These are phyloP conservation scores for Cebus imitator DNA, from an alignment of 2,113 vertebrate genomes.

Conservation along the genomic window DNA sequence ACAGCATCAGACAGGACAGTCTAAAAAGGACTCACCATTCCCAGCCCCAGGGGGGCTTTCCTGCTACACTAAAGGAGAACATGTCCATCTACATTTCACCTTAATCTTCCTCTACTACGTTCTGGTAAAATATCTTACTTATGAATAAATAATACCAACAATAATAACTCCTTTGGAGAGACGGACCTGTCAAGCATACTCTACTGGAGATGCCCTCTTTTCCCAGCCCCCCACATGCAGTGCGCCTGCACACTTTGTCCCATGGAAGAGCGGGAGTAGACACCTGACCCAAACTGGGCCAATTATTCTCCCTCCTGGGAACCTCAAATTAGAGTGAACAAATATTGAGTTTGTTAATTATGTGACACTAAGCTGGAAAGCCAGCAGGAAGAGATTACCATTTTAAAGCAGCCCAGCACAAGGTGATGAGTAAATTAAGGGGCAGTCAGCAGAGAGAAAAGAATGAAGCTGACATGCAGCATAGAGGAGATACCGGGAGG, in stretches of 20 bases:
- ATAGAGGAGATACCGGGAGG: neutral
- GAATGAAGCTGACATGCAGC: neutral
- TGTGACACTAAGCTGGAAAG: neutral
- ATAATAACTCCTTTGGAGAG: neutral
- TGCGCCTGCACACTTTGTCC: neutral
- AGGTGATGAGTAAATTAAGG: neutral
- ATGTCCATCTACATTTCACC: neutral
- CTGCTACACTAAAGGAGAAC: neutral
- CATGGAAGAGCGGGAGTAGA: neutral
- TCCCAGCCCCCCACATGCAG: fast-evolving
- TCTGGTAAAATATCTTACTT: neutral
- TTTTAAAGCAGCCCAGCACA: neutral
- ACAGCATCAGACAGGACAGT: fast-evolving
- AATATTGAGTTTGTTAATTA: neutral
- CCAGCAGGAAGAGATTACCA: neutral
- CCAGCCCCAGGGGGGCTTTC: fast-evolving
- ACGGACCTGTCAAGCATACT: neutral
- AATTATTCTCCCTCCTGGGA: neutral
- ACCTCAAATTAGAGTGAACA: neutral
- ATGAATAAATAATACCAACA: neutral
- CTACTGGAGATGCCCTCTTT: neutral
- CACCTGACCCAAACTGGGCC: neutral
- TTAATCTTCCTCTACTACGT: neutral
- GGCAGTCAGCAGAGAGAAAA: neutral
- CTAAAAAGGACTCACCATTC: neutral